Evolutionary conservation across 2,888 invertebrate species (phyloP).

Genomic region (Sinelater perroti): DNA sequence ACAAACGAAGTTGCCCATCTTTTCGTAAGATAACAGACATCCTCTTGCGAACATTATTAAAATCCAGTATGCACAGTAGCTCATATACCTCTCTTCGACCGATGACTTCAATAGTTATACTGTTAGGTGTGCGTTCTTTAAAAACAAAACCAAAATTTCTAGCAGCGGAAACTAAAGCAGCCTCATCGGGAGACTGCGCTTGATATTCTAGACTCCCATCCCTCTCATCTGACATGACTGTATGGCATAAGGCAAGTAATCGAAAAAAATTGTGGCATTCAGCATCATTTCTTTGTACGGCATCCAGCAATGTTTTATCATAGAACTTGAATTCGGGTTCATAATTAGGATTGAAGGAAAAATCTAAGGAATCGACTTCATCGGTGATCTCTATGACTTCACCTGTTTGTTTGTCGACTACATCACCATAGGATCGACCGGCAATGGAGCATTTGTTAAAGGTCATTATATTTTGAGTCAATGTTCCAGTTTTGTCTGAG

Average conservation of each 20-base stretch:
- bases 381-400: constrained; percentile 87
- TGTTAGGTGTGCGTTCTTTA: constrained; percentile 89
- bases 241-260: constrained; percentile 94
- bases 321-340: constrained; percentile 95
- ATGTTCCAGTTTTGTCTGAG: constrained; percentile 98
- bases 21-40: constrained; percentile 96
- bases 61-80: constrained; percentile 96
- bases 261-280: constrained; percentile 90
- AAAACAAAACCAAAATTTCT: constrained; percentile 99
- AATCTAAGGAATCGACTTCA: constrained; percentile 83
- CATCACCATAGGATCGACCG: constrained; percentile 91
- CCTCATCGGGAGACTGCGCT: constrained; percentile 98
- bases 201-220: constrained; percentile 86
- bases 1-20: constrained; percentile 84
- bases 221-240: constrained; percentile 96
- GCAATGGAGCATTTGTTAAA: constrained; percentile 99
- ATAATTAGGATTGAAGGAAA: constrained; percentile 92
- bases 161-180: constrained; percentile 96
- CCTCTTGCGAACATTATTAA: constrained; percentile 98
- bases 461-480: constrained; percentile 99
- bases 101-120: constrained; percentile 91
- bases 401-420: constrained; percentile 85
- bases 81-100: constrained; percentile 89
- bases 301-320: constrained; percentile 84
- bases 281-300: constrained; percentile 77